These are phyloP conservation scores for Ataeniobius toweri DNA, from an alignment of 2,797 vertebrate genomes.

Conservation along the genomic window DNA sequence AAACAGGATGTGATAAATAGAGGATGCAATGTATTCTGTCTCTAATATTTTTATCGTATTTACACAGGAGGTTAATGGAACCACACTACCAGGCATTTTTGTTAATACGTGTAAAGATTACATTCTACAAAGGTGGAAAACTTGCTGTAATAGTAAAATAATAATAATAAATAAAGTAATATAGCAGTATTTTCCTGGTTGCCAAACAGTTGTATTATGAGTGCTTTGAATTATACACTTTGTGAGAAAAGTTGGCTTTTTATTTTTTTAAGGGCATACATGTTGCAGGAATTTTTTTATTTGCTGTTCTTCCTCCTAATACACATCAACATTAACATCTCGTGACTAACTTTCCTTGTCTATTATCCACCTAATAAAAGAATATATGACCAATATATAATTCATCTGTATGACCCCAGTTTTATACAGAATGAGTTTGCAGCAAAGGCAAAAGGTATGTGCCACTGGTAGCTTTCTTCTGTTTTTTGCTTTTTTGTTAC, in stretches of 20 bases:
- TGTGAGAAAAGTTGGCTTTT: not conserved
- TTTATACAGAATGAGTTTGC: not conserved
- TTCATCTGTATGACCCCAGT: not conserved
- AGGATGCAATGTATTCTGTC: slow-evolving; percentile 19
- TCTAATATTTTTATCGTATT: slow-evolving; percentile 14
- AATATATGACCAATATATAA: not conserved
- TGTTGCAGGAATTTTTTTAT: not conserved
- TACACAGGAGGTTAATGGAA: slow-evolving; percentile 23
- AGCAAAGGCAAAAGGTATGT: not conserved
- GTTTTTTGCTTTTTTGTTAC: not conserved
- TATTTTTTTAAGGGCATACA: not conserved
- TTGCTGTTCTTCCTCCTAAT: not conserved
- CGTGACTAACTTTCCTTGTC: not conserved
- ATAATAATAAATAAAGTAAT: not conserved
- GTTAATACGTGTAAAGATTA: slow-evolving; percentile 9
- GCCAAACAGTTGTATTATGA: not conserved
- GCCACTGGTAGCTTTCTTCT: not conserved
- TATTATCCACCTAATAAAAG: not conserved
- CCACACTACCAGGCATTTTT: slow-evolving; percentile 9
- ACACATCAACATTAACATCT: not conserved
- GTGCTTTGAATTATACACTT: not conserved
- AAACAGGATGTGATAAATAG: slow-evolving; percentile 46
- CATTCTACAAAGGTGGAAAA: not conserved
- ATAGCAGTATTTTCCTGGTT: not conserved
- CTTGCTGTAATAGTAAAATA: not conserved